Base-by-base conservation (phyloP, 1,140 invertebrate genomes). In the Agrilus planipennis region DNA sequence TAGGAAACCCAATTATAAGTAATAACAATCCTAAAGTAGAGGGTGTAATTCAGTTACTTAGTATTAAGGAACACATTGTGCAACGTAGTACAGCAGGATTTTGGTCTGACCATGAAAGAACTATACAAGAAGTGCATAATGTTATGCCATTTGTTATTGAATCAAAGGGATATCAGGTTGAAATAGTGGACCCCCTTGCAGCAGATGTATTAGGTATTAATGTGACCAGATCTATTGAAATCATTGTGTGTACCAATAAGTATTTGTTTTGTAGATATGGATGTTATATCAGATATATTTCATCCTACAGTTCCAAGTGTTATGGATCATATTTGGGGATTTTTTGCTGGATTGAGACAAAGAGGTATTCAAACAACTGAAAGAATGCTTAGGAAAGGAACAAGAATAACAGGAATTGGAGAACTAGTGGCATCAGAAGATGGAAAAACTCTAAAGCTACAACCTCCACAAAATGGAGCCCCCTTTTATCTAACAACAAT, bases 311-410 rank as follows among this genome's bases (percentile, higher is more conserved):
- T 68, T 2, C 72, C 78, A 10, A 76, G 74, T 20, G 67, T 85
- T 20, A 72, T 77, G 38, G 80, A 84, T 62, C 78, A 83, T 58
- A 62, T 87, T n/a, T 84, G 81, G 72, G 79, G 80, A 9, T 84
- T 83, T 62, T 79, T 84, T 53, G 76, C 74, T 36, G 81, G 81
- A 53, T 65, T 83, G 6, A 65, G 78, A 4, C 81, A 84, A 57
- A 68, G 77, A 47, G 84, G 84, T 0, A 58, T 86, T 14, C 82
- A 86, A 58, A 79, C 77, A 1, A 85, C 81, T 12, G 84, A 87
- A 60, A 77, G 83, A 64, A 78, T 87, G 68, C 62, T 87, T 2
- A 67, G 79, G 5, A 77, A 79, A 56, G 81, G 80, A 23, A 75
- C 78, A 28, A 69, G 81, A 35, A 72, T 87, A 3, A 85, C 82